Conservation (phyloP, 2,797 vertebrate genomes). For the Brotogeris chrysoptera region DNA sequence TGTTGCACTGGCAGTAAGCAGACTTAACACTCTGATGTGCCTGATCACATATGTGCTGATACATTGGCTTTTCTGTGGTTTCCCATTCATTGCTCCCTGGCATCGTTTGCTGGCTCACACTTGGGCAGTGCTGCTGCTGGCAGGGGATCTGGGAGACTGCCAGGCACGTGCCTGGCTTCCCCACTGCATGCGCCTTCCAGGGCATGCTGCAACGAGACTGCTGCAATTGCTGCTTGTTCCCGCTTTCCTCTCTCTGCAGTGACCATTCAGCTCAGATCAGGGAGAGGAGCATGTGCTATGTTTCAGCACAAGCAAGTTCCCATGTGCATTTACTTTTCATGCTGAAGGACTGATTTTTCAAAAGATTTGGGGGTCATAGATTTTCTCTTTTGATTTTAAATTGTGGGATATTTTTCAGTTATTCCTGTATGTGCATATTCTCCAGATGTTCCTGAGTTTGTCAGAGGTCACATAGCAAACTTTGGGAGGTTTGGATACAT, state of each 20-base stretch:
- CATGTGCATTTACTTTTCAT: fast-evolving
- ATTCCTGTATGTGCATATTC: not conserved
- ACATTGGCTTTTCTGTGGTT: slow-evolving; percentile 1
- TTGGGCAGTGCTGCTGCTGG: not conserved
- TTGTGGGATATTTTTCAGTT: not conserved
- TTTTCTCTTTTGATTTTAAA: not conserved
- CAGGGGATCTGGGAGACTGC: not conserved
- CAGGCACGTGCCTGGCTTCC: slow-evolving; percentile 29
- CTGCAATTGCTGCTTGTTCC: fast-evolving
- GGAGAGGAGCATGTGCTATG: fast-evolving
- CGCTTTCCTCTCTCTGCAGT: fast-evolving
- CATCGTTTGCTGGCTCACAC: fast-evolving
- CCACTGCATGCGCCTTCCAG: not conserved
- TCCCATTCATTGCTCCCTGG: slow-evolving; percentile 14
- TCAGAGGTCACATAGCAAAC: not conserved
- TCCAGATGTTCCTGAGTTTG: not conserved
- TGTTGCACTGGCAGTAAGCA: not conserved
- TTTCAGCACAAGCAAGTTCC: not conserved
- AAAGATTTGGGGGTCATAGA: not conserved
- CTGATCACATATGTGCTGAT: not conserved
- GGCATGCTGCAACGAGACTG: not conserved
- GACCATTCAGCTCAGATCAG: not conserved
- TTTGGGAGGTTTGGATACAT: not conserved
- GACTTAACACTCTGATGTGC: not conserved
- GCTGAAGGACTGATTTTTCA: not conserved